Percentiles rank a stretch among this genome's conserved stretches.
These are phyloP conservation scores for Ceryle rudis DNA, from an alignment of 2,797 vertebrate genomes.

Conservation along the genomic window DNA sequence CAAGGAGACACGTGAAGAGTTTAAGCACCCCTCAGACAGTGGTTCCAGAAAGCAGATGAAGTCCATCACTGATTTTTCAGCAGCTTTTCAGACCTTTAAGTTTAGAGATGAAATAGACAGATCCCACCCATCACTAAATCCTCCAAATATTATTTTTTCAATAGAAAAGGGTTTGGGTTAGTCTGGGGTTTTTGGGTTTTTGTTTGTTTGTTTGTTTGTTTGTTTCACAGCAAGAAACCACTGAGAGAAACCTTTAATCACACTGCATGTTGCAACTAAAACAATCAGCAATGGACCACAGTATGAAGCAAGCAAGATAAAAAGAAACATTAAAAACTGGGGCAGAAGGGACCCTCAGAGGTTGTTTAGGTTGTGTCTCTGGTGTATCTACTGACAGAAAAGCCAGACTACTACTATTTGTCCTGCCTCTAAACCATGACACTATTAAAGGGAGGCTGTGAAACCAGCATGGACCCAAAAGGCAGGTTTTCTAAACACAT, in stretches of 20 bases:
- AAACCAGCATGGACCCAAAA: neutral
- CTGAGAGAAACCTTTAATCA: neutral
- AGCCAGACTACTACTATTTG: neutral
- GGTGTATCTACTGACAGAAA: neutral
- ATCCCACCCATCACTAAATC: neutral
- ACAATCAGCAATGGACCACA: neutral
- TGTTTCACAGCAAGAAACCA: neutral
- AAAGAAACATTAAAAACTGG: neutral
- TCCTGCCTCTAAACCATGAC: no score
- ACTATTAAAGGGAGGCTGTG: neutral
- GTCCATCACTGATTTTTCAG: neutral
- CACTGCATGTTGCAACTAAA: neutral
- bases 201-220: neutral
- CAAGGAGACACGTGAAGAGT: neutral
- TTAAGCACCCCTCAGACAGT: neutral
- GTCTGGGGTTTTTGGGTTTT: fast-evolving
- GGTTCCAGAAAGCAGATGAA: neutral
- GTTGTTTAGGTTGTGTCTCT: neutral
- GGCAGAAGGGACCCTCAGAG: neutral
- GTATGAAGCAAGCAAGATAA: neutral
- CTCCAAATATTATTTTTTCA: neutral
- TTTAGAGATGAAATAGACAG: neutral
- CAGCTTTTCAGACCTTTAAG: neutral
- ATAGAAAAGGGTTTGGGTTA: neutral
- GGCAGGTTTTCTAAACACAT: neutral